Evolutionary conservation across 2,113 vertebrate species (phyloP).

Genomic region (Chloebia gouldiae): DNA sequence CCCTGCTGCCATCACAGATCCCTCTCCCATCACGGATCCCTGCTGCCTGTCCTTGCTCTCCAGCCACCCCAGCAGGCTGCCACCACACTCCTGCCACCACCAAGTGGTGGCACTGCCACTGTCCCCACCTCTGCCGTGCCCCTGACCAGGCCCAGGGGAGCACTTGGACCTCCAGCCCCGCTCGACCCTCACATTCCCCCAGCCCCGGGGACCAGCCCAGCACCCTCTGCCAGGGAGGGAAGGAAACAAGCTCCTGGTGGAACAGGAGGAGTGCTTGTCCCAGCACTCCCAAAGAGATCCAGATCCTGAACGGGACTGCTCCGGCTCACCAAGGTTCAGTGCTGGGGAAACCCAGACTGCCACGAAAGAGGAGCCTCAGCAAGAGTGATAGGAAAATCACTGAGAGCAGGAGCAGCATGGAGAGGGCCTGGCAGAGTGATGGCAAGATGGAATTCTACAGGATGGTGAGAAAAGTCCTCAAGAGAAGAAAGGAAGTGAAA

Average conservation of each 20-base stretch:
- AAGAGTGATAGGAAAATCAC: not conserved
- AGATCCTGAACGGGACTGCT: accelerated
- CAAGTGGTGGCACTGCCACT: accelerated
- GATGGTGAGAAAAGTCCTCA: not conserved
- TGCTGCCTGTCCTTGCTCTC: not conserved
- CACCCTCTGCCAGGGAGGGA: not conserved
- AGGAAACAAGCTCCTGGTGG: not conserved
- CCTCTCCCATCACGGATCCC: not conserved
- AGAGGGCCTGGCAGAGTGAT: not conserved
- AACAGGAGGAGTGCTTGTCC: accelerated
- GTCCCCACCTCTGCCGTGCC: not conserved
- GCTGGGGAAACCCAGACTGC: not conserved
- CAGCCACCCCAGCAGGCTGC: not conserved
- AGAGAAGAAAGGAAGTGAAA: not conserved
- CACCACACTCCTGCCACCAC: not conserved
- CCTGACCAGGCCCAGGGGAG: not conserved
- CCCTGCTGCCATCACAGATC: too few species aligned
- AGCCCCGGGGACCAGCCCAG: not conserved
- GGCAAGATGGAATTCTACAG: not conserved
- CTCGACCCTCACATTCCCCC: not conserved
- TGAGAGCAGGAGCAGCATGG: not conserved
- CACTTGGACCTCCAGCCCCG: not conserved
- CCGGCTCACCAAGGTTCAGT: accelerated
- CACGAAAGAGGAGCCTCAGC: not conserved
- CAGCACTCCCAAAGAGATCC: not conserved